Conservation (phyloP, 2,888 invertebrate species). For the Stegophylla sp. region DNA sequence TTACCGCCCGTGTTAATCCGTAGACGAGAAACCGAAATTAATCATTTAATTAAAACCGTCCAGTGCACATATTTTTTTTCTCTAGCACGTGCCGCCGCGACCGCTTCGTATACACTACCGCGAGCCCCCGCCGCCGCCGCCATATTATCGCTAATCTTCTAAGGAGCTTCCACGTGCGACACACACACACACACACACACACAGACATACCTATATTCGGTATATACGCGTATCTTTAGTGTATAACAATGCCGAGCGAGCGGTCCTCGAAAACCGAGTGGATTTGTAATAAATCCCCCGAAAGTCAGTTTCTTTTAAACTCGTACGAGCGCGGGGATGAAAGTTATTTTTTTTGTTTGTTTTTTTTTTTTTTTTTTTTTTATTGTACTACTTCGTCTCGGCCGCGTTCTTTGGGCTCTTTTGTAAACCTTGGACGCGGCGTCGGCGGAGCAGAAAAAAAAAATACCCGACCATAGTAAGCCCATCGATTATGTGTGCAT, state of each 20-base stretch:
- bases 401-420: background rate
- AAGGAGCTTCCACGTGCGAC: background rate
- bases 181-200: no score
- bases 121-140: no score
- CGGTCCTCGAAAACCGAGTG: background rate
- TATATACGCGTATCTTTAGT: background rate
- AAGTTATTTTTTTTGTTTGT: background rate
- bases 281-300: slow-evolving; percentile 36
- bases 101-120: background rate
- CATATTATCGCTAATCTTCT: slow-evolving; percentile 5
- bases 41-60: slow-evolving; percentile 14
- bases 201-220: no score
- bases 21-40: background rate
- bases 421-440: background rate
- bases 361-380: background rate
- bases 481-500: background rate
- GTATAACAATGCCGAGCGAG: background rate
- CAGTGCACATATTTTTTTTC: background rate
- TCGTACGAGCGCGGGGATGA: background rate
- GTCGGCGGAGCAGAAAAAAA: background rate
- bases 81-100: background rate
- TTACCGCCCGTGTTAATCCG: background rate
- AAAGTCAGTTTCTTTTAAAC: slow-evolving; percentile 24
- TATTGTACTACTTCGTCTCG: background rate
- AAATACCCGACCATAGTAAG: background rate